Percentiles rank a stretch among this genome's conserved stretches.
Conservation (phyloP, 2,888 invertebrate species). For the Lucinisca nassula region DNA sequence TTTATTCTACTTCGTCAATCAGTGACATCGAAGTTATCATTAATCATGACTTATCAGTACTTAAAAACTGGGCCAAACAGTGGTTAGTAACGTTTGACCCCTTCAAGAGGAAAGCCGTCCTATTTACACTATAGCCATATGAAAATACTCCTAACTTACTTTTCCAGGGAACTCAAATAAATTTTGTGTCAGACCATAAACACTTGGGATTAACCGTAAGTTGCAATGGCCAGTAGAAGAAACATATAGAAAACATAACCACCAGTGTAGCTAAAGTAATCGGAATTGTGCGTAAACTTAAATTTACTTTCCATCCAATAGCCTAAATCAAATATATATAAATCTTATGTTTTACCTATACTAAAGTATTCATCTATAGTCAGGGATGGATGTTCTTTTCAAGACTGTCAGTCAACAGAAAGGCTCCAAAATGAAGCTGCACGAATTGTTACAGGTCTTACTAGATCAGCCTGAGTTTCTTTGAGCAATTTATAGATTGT, state of each 20-base stretch:
- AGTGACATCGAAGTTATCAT: background rate
- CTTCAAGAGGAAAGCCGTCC: background rate
- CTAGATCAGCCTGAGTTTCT: no score
- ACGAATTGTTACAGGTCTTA: no score
- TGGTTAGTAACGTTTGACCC: background rate
- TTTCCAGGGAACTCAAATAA: background rate
- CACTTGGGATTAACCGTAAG: background rate
- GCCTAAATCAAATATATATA: no score
- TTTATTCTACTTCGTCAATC: background rate
- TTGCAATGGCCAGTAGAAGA: background rate
- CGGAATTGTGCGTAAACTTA: background rate
- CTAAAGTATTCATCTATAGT: no score
- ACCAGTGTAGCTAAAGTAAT: slow-evolving; percentile 5
- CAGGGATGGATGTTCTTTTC: no score
- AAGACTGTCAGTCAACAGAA: no score
- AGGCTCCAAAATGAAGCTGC: no score
- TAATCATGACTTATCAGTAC: background rate
- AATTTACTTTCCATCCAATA: background rate
- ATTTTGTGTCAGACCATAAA: background rate
- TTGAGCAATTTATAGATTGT: no score
- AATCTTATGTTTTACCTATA: no score
- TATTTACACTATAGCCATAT: background rate
- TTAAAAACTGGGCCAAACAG: background rate
- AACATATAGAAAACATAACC: background rate
- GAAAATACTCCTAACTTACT: background rate